Conservation (phyloP, 2,888 invertebrate species). For the Buathra laborator region DNA sequence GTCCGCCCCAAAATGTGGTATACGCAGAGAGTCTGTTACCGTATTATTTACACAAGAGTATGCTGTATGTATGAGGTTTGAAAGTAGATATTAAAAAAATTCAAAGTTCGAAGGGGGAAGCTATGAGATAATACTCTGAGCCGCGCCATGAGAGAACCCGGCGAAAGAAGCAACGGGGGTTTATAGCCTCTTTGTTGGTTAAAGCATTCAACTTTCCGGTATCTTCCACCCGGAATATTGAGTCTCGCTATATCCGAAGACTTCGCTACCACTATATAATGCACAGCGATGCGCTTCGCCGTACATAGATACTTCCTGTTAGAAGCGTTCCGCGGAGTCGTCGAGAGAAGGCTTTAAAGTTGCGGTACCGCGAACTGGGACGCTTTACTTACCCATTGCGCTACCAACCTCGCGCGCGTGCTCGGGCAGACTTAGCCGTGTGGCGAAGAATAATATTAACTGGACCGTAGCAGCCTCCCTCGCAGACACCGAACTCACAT, state of each 20-base stretch:
- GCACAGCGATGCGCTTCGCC: slow-evolving; percentile 17
- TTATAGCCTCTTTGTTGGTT: slow-evolving; percentile 63
- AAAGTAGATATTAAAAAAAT: slow-evolving; percentile 60
- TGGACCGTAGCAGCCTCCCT: slow-evolving; percentile 59
- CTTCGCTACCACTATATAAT: slow-evolving; percentile 37
- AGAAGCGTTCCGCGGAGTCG: slow-evolving; percentile 23
- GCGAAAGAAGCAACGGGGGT: slow-evolving; percentile 36
- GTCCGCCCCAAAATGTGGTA: neutral
- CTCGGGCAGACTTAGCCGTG: slow-evolving; percentile 38
- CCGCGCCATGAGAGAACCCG: slow-evolving; percentile 6
- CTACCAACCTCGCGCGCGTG: slow-evolving; percentile 38
- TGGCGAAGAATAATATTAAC: slow-evolving; percentile 65
- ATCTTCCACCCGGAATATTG: slow-evolving; percentile 60
- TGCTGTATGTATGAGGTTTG: slow-evolving; percentile 40
- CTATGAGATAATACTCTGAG: slow-evolving; percentile 1
- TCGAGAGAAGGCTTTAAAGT: slow-evolving; percentile 57
- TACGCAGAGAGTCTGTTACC: neutral
- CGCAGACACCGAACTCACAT: slow-evolving; percentile 58
- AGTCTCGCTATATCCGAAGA: slow-evolving; percentile 53
- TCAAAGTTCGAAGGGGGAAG: slow-evolving; percentile 12
- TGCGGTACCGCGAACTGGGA: slow-evolving; percentile 31
- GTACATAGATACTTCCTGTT: slow-evolving; percentile 15
- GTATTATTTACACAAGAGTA: neutral
- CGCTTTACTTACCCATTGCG: slow-evolving; percentile 33
- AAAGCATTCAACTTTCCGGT: slow-evolving; percentile 58